Percentiles rank a stretch among this genome's conserved stretches.
Conservation (phyloP, 2,888 invertebrate genomes). For the Dryobota labecula region DNA sequence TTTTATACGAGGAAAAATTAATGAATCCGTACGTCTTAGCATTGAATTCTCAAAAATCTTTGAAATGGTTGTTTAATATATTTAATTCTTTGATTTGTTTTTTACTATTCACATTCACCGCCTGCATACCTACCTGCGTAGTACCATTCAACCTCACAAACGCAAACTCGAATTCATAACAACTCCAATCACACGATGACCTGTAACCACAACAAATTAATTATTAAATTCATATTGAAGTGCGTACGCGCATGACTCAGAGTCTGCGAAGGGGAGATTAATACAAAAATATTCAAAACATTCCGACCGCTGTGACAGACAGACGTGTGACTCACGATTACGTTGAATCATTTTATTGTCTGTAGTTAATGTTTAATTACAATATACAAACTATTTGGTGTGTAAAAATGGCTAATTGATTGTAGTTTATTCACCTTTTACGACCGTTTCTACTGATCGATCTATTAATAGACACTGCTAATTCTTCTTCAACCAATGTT, state of each 20-base stretch:
- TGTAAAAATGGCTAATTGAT: conserved; percentile 29
- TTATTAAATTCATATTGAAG: conserved; percentile 53
- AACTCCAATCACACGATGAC: conserved; percentile 36
- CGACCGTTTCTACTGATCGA: not conserved
- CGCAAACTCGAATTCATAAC: not conserved
- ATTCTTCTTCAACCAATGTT: no score
- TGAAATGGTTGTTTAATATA: no score
- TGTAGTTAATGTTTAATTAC: conserved; percentile 51
- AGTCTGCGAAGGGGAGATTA: conserved; percentile 66
- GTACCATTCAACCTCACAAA: not conserved
- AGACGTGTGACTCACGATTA: conserved; percentile 66
- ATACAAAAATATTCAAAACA: conserved; percentile 73
- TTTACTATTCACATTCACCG: not conserved
- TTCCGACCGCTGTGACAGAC: conserved; percentile 60
- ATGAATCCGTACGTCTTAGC: no score
- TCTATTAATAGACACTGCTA: no score
- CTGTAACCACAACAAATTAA: conserved; percentile 53
- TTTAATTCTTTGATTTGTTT: no score
- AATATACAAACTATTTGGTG: conserved; percentile 19
- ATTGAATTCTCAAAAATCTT: no score
- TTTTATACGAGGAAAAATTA: no score
- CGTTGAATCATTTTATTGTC: conserved; percentile 71
- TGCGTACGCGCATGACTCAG: conserved; percentile 65
- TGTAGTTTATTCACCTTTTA: conserved; percentile 39
- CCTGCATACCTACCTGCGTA: not conserved